A percentile compares a stretch with the other conserved stretches of the same genome.
These are phyloP conservation scores for Petrolisthes manimaculis DNA, from an alignment of 2,888 invertebrate genomes.

Conservation along the genomic window DNA sequence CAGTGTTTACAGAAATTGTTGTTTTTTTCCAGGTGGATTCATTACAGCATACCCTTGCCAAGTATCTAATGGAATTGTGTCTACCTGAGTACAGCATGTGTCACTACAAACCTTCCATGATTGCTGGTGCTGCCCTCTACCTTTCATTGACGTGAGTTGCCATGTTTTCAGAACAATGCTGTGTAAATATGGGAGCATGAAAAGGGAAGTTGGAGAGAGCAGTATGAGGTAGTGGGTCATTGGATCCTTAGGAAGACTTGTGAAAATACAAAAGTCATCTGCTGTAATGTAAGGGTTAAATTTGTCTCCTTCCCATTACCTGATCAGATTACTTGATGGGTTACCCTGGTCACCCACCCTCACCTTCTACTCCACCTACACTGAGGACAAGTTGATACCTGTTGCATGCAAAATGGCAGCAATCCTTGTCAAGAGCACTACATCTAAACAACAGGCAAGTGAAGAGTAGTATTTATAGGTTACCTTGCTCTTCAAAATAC, in stretches of 20 bases:
- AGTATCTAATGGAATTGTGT: conserved; percentile 90
- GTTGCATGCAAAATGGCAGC: conserved; percentile 79
- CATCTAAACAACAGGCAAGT: conserved; percentile 77
- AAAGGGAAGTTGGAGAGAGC: background rate
- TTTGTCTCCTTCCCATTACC: background rate
- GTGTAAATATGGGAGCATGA: too few species aligned
- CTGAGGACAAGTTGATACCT: conserved; percentile 78
- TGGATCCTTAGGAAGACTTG: background rate
- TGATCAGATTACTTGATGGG: conserved; percentile 68
- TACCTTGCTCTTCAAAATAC: background rate
- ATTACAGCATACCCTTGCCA: conserved; percentile 83
- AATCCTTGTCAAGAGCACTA: conserved; percentile 78
- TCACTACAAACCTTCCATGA: conserved; percentile 82
- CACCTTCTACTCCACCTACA: conserved; percentile 82
- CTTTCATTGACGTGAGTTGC: conserved; percentile 74
- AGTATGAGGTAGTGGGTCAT: background rate
- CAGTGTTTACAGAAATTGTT: background rate
- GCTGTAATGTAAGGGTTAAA: background rate
- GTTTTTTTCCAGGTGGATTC: conserved; percentile 68
- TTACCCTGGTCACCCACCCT: conserved; percentile 74
- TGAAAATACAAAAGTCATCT: background rate
- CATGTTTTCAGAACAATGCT: background rate
- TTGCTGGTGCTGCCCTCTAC: conserved; percentile 85
- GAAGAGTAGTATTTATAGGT: background rate
- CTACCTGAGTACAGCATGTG: conserved; percentile 85